Conservation (phyloP, 1,140 invertebrate genomes). For the Hyles euphorbiae region DNA sequence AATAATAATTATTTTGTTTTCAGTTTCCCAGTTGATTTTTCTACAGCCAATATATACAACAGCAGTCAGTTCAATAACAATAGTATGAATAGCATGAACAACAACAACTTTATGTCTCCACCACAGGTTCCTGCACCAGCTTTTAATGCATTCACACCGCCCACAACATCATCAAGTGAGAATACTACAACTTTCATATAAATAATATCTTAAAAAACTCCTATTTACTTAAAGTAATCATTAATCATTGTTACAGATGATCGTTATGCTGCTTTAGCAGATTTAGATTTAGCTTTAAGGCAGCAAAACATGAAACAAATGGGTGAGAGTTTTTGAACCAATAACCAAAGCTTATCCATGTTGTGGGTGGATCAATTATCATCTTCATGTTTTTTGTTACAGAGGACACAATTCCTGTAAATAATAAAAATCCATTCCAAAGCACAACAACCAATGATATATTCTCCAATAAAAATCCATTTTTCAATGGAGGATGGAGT, state of each 20-base stretch:
- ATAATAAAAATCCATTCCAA: conserved; percentile 67
- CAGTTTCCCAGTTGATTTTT: conserved; percentile 74
- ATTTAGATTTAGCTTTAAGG: conserved; percentile 66
- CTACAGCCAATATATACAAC: conserved; percentile 72
- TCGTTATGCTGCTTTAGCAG: conserved; percentile 71
- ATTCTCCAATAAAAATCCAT: conserved; percentile 62
- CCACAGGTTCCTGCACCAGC: conserved; percentile 29
- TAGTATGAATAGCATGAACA: conserved; percentile 31
- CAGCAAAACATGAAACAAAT: conserved; percentile 68
- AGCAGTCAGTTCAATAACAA: conserved; percentile 69
- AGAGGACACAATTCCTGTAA: conserved; percentile 51
- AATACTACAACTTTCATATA: background rate
- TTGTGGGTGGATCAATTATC: background rate
- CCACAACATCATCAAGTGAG: conserved; percentile 48
- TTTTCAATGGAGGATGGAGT: conserved; percentile 63
- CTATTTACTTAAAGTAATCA: background rate
- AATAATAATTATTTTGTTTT: conserved; percentile 19
- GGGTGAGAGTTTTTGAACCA: conserved; percentile 33
- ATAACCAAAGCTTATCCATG: conserved; percentile 3
- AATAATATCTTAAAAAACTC: conserved; percentile 1
- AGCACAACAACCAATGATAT: conserved; percentile 53
- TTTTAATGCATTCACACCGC: conserved; percentile 50
- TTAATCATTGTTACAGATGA: conserved; percentile 54
- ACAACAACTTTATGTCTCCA: conserved; percentile 45
- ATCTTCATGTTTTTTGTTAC: conserved; percentile 24